phyloP scores from a whole-genome alignment of 2,888 invertebrate species.

The Mimumesa dahlbomi region DNA sequence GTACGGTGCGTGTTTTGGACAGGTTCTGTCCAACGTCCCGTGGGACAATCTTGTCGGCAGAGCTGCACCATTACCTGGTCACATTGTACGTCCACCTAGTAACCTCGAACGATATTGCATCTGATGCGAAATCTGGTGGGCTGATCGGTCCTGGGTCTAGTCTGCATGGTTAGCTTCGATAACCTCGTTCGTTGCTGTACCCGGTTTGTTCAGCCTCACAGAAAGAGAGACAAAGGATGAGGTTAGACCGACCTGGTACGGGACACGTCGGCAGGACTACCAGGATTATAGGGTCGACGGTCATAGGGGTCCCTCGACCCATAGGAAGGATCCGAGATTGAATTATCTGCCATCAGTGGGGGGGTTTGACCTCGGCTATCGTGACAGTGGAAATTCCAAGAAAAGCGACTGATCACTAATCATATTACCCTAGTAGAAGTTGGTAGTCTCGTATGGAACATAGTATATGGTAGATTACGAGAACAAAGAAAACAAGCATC shows the following conservation, averaged over 20 bases:
- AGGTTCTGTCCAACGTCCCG: constrained; percentile 55
- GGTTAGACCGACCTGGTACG: constrained; percentile 35
- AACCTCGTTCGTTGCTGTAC: constrained; percentile 57
- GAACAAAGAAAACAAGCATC: constrained; percentile 64
- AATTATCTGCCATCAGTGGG: constrained; percentile 70
- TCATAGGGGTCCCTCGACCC: constrained; percentile 53
- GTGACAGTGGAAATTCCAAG: constrained; percentile 59
- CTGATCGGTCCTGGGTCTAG: constrained; percentile 53
- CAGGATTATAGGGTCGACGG: constrained; percentile 61
- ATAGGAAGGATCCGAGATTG: constrained; percentile 69
- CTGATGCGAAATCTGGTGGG: constrained; percentile 69
- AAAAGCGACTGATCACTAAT: constrained; percentile 64
- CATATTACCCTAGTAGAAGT: constrained; percentile 56
- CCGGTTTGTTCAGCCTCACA: constrained; percentile 26
- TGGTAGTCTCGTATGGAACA: too few relatives aligned
- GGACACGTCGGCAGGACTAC: constrained; percentile 46
- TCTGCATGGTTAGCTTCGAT: constrained; percentile 71
- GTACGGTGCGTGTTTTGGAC: constrained; percentile 60
- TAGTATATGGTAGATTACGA: constrained; percentile 61
- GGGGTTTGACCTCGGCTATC: constrained; percentile 65
- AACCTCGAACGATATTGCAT: constrained; percentile 70
- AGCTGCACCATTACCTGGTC: constrained; percentile 64
- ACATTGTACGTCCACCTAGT: constrained; percentile 63
- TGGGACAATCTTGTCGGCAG: constrained; percentile 61
- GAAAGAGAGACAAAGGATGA: constrained; percentile 58